Evolutionary conservation across 2,888 invertebrate genomes (phyloP), one percentile per base, ranked within the genome.

Genomic region (Trissolcus japonicus): DNA sequence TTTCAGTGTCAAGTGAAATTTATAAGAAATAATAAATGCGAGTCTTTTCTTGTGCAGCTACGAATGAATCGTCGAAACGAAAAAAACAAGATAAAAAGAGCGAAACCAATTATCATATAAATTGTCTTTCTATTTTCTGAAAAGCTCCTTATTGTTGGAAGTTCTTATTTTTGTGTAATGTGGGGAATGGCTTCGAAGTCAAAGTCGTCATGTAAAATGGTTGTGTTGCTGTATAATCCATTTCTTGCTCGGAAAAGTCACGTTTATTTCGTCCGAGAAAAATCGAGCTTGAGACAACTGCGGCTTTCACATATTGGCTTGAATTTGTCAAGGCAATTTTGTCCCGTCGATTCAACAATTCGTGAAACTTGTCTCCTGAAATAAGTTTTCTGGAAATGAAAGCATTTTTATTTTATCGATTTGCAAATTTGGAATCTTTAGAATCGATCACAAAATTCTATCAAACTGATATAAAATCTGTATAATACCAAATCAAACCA

Each of bases 81-180:
- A 29, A 2, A 19, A 19, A 29, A 35, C 7, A 35, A 35, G 82
- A 80, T 79, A 79, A 79, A 80, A 74, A 60, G 74, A 74, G 75
- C 59, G 75, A 77, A 80, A 81, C 82, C 83, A 87, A 86, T 87
- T 86, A 87, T 84, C 86, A 86, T 86, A 86, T 86, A 86, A 86
- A 87, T 87, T 85, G 85, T 76, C 76, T 73, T 73, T 71, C 73
- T 84, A 80, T 81, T 83, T 74, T 60, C 43, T 50, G 41, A 56
- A 74, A 74, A 65, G 74, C 51, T 71, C 59, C 67, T 56, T 57
- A 19, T 29, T 53, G 61, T 63, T 25, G 57, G 57, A 57, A 67
- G 29, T 73, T 57, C 68, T 76, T 71, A 73, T 76, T 79, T 71
- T 74, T 73, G 9, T 62, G 67, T 66, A 66, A 69, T 57, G 61